Percentiles rank a stretch among this genome's conserved stretches.
These are phyloP conservation scores for Rhopalosiphum nymphaeae DNA, from an alignment of 2,888 invertebrate genomes.

Conservation along the genomic window DNA sequence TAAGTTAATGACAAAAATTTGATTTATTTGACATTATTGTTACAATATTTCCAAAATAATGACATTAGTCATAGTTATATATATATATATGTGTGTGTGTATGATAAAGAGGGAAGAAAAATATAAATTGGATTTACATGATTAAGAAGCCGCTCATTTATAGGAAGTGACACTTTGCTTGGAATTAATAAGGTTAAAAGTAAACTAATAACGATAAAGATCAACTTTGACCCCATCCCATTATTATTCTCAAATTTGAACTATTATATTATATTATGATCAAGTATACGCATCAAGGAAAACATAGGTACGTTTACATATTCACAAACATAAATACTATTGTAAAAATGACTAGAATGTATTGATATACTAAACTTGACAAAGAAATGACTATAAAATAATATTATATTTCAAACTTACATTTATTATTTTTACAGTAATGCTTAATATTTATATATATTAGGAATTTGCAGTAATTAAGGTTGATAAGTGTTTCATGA, in stretches of 20 bases:
- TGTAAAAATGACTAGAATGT: neutral
- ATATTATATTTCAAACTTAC: neutral
- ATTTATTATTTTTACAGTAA: neutral
- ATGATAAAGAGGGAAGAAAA: neutral
- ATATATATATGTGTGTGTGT: too few relatives aligned
- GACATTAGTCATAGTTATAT: neutral
- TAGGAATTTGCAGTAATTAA: neutral
- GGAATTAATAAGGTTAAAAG: neutral
- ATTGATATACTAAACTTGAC: too few relatives aligned
- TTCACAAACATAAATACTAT: neutral
- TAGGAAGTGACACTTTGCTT: neutral
- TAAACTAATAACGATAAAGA: neutral
- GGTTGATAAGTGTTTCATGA: neutral
- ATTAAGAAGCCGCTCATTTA: neutral
- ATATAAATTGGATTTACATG: neutral
- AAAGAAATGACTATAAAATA: neutral
- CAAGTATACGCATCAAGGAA: neutral
- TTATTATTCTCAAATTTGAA: too few relatives aligned
- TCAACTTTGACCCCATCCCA: neutral
- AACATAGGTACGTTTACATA: neutral
- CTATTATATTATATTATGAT: too few relatives aligned
- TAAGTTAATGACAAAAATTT: neutral
- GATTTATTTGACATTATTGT: neutral
- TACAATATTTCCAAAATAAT: neutral
- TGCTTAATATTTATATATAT: neutral